Evolutionary conservation across 2,888 invertebrate genomes (phyloP).

Genomic region (Xestia c-nigrum): DNA sequence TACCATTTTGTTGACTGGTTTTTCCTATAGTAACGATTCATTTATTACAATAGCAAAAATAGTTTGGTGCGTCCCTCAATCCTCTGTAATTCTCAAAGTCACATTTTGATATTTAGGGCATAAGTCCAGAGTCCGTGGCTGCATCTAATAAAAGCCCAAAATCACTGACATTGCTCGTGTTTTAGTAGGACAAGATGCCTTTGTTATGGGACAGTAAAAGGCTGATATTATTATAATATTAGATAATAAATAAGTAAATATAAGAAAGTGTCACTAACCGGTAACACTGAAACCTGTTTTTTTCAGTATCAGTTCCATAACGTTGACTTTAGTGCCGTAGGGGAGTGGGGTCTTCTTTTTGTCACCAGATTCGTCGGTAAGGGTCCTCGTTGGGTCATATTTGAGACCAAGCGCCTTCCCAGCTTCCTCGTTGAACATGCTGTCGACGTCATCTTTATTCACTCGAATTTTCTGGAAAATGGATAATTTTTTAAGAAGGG

Average conservation of each 20-base stretch:
- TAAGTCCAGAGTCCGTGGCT: too few relatives aligned
- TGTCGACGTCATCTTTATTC: constrained; percentile 74
- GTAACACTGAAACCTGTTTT: neutral
- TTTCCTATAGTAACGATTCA: neutral
- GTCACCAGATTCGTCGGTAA: constrained; percentile 71
- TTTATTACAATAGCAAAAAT: neutral
- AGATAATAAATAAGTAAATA: neutral
- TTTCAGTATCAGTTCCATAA: constrained; percentile 9
- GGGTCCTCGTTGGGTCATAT: constrained; percentile 78
- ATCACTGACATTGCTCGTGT: too few relatives aligned
- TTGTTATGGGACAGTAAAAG: too few relatives aligned
- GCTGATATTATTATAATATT: too few relatives aligned
- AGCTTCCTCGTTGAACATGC: constrained; percentile 75
- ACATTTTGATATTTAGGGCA: too few relatives aligned
- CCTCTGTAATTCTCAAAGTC: too few relatives aligned
- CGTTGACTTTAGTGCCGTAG: neutral
- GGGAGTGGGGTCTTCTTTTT: neutral
- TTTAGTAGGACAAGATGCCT: too few relatives aligned
- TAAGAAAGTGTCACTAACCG: constrained; percentile 23
- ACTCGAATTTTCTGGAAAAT: constrained; percentile 76
- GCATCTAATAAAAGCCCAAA: neutral
- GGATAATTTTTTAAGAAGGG: neutral
- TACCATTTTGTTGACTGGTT: neutral
- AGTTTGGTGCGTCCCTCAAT: neutral
- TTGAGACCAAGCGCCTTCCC: constrained; percentile 72